These are phyloP conservation scores for Lacerta bilineata DNA, from an alignment of 2,797 vertebrate species.

Conservation along the genomic window DNA sequence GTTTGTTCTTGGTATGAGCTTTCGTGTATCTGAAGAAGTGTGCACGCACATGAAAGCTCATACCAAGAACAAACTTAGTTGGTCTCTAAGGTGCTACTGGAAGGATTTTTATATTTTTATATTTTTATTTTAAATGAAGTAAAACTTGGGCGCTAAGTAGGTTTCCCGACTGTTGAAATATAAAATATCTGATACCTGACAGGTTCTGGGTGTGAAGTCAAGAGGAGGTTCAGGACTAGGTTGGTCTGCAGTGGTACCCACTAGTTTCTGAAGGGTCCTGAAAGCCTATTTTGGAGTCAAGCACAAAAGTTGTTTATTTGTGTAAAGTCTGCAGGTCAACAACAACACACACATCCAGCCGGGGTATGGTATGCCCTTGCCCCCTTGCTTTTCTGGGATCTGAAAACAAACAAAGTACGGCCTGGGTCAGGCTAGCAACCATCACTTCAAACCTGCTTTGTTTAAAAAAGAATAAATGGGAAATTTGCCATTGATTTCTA, in stretches of 20 bases:
- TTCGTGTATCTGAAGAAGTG: no score
- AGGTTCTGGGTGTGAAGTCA: not conserved
- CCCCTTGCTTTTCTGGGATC: not conserved
- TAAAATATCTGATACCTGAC: not conserved
- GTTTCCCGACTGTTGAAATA: not conserved
- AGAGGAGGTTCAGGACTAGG: no score
- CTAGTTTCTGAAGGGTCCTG: no score
- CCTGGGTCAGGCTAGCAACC: not conserved
- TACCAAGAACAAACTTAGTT: no score
- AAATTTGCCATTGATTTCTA: not conserved
- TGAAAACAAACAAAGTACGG: not conserved
- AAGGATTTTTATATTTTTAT: no score
- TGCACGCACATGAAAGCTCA: no score
- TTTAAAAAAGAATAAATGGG: constrained; percentile 2
- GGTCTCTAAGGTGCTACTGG: no score
- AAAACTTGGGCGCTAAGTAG: not conserved
- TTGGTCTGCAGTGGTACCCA: not conserved
- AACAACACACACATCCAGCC: not conserved
- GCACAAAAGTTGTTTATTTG: no score
- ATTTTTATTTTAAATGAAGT: not conserved
- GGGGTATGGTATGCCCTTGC: not conserved
- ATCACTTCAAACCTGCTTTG: not conserved
- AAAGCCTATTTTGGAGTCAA: not conserved
- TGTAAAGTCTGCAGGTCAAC: not conserved
- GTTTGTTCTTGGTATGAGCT: no score